These are phyloP conservation scores for Sthenelais limicola DNA, from an alignment of 2,888 invertebrate species.

Conservation along the genomic window DNA sequence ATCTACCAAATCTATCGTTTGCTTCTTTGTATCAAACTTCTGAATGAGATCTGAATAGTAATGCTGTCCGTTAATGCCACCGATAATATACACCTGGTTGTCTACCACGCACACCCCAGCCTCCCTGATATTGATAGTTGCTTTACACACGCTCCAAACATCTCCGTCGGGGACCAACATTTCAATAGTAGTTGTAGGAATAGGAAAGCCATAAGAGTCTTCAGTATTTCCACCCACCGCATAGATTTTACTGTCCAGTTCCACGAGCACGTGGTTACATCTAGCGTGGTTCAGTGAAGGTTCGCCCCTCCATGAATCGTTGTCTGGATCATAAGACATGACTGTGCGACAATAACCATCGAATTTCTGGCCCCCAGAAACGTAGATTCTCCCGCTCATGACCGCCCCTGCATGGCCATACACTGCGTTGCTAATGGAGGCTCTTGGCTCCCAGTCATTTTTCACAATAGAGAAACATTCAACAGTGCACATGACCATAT, in stretches of 20 bases:
- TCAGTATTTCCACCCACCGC: constrained; percentile 69
- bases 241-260: constrained; percentile 57
- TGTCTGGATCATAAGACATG: constrained; percentile 60
- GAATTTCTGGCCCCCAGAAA: constrained; percentile 70
- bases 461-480: constrained; percentile 66
- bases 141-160: constrained; percentile 67
- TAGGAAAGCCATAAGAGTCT: constrained; percentile 68
- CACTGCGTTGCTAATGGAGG: constrained; percentile 63
- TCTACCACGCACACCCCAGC: constrained; percentile 66
- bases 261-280: constrained; percentile 67
- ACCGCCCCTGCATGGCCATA: constrained; percentile 69
- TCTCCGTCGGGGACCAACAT: constrained; percentile 55
- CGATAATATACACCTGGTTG: constrained; percentile 67
- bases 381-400: constrained; percentile 61
- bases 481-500: constrained; percentile 69
- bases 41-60: constrained; percentile 68
- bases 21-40: constrained; percentile 60
- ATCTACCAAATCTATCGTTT: constrained; percentile 61
- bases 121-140: constrained; percentile 65
- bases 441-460: constrained; percentile 68
- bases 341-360: constrained; percentile 66
- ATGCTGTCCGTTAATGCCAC: constrained; percentile 69
- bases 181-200: constrained; percentile 67
- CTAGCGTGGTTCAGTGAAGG: constrained; percentile 63
- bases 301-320: constrained; percentile 65